Conservation (phyloP, 2,113 vertebrate species). For the Malurus cyaneus region DNA sequence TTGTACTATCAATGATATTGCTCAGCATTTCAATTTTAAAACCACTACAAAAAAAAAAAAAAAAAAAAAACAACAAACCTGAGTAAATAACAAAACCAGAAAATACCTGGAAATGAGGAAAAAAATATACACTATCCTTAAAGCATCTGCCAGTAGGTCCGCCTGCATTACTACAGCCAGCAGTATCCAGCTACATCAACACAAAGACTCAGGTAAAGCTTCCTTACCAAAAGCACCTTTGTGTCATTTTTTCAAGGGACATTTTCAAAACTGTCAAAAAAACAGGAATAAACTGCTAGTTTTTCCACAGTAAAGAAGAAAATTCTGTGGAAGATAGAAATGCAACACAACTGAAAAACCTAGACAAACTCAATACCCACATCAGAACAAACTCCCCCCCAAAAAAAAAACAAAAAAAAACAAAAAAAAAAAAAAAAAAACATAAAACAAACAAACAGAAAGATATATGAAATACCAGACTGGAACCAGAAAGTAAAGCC, state of each 20-base stretch:
- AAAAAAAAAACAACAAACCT: not conserved
- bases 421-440: not conserved
- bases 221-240: not conserved
- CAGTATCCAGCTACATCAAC: not conserved
- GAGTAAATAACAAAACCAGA: not conserved
- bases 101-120: not conserved
- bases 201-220: not conserved
- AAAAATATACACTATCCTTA: not conserved
- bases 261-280: not conserved
- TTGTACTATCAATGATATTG: not conserved
- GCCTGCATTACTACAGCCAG: not conserved
- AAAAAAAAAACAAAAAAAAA: not conserved
- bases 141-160: not conserved
- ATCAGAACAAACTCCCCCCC: not conserved
- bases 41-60: not conserved
- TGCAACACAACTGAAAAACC: not conserved
- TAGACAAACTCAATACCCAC: not conserved
- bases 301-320: not conserved
- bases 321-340: not conserved
- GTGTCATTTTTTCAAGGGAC: not conserved
- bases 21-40: not conserved
- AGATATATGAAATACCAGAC: not conserved
- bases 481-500: not conserved
- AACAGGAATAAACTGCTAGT: not conserved
- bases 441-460: not conserved